Base-by-base conservation (phyloP, 1,140 invertebrate species). In the Acyrthosiphon pisum region DNA sequence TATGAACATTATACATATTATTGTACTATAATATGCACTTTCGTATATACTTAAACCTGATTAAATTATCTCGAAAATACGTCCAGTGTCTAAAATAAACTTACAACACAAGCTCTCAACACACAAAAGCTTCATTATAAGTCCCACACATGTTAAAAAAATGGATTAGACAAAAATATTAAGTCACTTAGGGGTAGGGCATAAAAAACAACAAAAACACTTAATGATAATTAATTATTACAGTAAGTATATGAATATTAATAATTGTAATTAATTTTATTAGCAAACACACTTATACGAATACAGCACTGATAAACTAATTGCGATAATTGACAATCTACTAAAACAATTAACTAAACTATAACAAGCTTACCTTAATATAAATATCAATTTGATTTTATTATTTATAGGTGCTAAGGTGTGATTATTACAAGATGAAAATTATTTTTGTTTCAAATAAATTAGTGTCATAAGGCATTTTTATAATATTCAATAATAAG, bases 291-390 rank as follows among this genome's bases (percentile, higher is more conserved):
- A 87, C 84, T 48, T 87, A 46, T 2, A 84, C 50, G 6, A 87
- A 35, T 87, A 87, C 8, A 46, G 86, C 20, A 48, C 44, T 18
- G 86, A n/a, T 48, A 87, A 18, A 87, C 86, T 87, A 87, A 48
- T 87, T 18, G 30, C 46, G 1, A 48, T 50, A 87, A 48, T 87
- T 87, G 46, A 87, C 46, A 87, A 87, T 30, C 46, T 87, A 87
- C 86, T 87, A 20, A 18, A 87, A 87, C 30, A 2, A 48, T 48
- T 84, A 35, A 48, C 26, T n/a, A 48, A n/a, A 87, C 44, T 87
- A 87, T 30, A n/a, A 87, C 30, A 87, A 87, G 86, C 86, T 48
- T 48, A 18, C n/a, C 44, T 87, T 87, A 87, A 87, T 14, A n/a
- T 46, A 18, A 87, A 83, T 83, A 83, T 83, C 46, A 48, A 87